Evolutionary conservation across 2,113 vertebrate genomes (phyloP), one percentile per base, ranked within the genome.

Genomic region (Furnarius figulus): DNA sequence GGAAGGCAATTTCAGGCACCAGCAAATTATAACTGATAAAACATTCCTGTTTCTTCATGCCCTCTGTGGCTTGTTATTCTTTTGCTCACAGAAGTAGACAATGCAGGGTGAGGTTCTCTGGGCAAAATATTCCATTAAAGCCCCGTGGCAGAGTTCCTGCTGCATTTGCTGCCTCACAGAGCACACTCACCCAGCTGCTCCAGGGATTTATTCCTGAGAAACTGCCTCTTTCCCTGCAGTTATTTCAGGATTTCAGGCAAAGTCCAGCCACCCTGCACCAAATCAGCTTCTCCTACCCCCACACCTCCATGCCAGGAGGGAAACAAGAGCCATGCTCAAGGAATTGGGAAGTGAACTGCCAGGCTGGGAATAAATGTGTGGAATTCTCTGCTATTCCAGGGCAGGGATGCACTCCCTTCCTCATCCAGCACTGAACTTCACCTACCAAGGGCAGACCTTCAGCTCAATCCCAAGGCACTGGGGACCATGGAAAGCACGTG

Each of bases 21-120:
- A 86, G 93, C 49, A 93, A 95, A 95, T 95, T 85, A 93, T 66
- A 68, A 56, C 86, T 81, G 96, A 88, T 91, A 90, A 86, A 95
- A 74, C 76, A 75, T 89, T 95, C 96, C 91, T 97, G 96, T 97
- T 95, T 79, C 86, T 96, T 96, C 95, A 91, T 42, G 94, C 89
- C 90, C 72, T 88, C 67, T 55, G 66, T 67, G 56, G 72, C 88
- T 95, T 92, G 56, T 87, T 85, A 61, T 94, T 91, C 82, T 93
- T 81, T 62, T 89, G 72, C 89, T 93, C 74, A 49, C 40, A 53
- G 78, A 78, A 82, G 44, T 5, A 93, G 65, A 88, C 88, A 93
- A 92, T 39, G 37, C 61, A 85, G 87, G 85, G 81, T 90, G 62
- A 85, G 92, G 90, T 87, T 87, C 78, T 46, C 62, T 68, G 90